Evolutionary conservation across 2,888 invertebrate species (phyloP), one percentile per base, ranked within the genome.

Genomic region (Zhengitettix transpicula): DNA sequence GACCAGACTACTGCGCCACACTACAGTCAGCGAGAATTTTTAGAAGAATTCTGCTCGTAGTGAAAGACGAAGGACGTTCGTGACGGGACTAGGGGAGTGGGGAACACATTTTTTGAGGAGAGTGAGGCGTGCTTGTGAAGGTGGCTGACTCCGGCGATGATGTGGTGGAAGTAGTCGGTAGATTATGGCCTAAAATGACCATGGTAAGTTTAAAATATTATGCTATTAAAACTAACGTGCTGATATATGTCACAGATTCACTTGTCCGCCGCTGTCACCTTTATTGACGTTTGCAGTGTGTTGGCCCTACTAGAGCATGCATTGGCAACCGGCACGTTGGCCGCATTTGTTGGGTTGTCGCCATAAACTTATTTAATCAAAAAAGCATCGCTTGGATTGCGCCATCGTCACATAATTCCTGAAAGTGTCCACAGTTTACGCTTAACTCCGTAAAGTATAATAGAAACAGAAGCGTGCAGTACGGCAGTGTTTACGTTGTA

Each of bases 1-100:
- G 61, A 54, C 57, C 55, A 56, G n/a, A 63, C 63, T 59, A 58
- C 63, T 63, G 63, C 63, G 63, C 61, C 61, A 58, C 62, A 60
- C 58, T 60, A 59, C 55, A 58, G 56, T 15, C 56, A 60, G 62
- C 59, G 62, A 53, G 58, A 61, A 62, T 57, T 60, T 60, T 63
- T 60, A 62, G 61, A 63, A 63, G 60, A 61, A 60, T 58, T 60
- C 56, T 59, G 44, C 58, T 56, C 51, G 61, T 61, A 63, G 63
- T 63, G 61, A 58, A 61, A 58, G 63, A 59, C 63, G 58, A 56
- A 57, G 58, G 57, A 58, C 58, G 61, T 56, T 51, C 51, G 60
- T 56, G 59, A 56, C 17, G 52, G 44, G 52, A 55, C 47, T 52
- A n/a, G 51, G 60, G 59, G 57, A 58, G 63, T 60, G 60, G 58